Percentiles rank a stretch among this genome's conserved stretches.
Evolutionary conservation across 2,888 invertebrate genomes (phyloP).

Genomic region (Drosophila parthenogenetica): DNA sequence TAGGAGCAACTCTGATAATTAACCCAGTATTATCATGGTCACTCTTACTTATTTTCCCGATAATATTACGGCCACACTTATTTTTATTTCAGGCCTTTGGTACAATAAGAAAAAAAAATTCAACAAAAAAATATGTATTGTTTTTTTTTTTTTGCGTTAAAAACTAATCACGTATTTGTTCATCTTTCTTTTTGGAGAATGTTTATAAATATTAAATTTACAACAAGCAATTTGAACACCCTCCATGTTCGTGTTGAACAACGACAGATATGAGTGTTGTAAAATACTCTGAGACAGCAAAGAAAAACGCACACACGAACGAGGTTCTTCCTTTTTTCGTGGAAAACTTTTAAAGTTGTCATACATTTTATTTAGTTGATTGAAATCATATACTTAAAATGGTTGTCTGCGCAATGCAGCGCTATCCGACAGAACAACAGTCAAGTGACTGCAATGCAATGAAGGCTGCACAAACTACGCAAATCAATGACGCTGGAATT

Average conservation of each 20-base stretch:
- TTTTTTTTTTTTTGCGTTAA: no score
- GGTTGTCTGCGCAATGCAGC: constrained; percentile 61
- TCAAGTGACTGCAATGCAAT: constrained; percentile 26
- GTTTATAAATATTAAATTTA: no score
- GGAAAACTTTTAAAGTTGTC: background rate
- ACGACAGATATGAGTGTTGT: background rate
- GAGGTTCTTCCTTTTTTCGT: background rate
- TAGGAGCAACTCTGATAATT: constrained; percentile 25
- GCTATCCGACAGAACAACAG: constrained; percentile 39
- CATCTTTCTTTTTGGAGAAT: no score
- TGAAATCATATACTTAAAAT: constrained; percentile 26
- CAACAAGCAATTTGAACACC: no score
- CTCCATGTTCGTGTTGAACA: no score
- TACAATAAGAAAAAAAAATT: no score
- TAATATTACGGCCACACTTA: no score
- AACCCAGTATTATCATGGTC: no score
- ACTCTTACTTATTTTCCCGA: no score
- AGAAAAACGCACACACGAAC: constrained; percentile 2
- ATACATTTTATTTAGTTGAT: background rate
- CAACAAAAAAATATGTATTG: no score
- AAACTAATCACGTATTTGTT: no score
- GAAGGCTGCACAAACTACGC: constrained; percentile 23
- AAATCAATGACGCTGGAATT: constrained; percentile 24
- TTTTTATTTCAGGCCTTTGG: no score
- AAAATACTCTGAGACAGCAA: background rate